Percentiles rank a stretch among this genome's conserved stretches.
Conservation (phyloP, 2,888 invertebrate species). For the Sminthurides aquaticus region DNA sequence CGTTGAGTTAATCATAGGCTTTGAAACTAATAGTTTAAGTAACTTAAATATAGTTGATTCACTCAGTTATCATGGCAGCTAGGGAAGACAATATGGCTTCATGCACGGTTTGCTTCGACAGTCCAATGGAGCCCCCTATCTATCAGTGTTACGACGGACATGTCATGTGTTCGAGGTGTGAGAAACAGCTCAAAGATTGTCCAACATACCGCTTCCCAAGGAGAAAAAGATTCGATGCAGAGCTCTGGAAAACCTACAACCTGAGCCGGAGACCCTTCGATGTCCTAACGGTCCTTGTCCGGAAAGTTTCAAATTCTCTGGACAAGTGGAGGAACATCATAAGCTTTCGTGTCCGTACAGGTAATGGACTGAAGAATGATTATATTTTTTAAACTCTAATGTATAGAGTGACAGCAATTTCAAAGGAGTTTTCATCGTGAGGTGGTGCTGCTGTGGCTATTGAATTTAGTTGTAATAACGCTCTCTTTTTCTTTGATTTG, state of each 20-base stretch:
- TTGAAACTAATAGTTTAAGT: too few relatives aligned
- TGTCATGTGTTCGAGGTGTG: not conserved
- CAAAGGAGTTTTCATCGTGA: too few relatives aligned
- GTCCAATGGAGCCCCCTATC: not conserved
- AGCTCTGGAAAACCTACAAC: not conserved
- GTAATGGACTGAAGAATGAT: too few relatives aligned
- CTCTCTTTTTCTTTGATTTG: too few relatives aligned
- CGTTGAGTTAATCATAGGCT: not conserved
- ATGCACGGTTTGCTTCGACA: not conserved
- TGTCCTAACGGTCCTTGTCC: not conserved
- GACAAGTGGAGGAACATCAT: not conserved
- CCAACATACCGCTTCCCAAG: not conserved
- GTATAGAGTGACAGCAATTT: too few relatives aligned
- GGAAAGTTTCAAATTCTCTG: not conserved
- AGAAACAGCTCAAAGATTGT: not conserved
- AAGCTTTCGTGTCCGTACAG: not conserved
- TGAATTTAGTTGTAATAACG: too few relatives aligned
- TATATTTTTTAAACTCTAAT: too few relatives aligned
- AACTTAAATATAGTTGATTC: too few relatives aligned
- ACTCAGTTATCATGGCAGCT: not conserved
- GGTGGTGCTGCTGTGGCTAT: too few relatives aligned
- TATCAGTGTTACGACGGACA: not conserved
- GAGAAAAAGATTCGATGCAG: not conserved
- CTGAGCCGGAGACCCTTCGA: not conserved
- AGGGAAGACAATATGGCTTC: not conserved